Conservation (phyloP, 2,797 vertebrate genomes). For the Threskiornis aethiopicus region DNA sequence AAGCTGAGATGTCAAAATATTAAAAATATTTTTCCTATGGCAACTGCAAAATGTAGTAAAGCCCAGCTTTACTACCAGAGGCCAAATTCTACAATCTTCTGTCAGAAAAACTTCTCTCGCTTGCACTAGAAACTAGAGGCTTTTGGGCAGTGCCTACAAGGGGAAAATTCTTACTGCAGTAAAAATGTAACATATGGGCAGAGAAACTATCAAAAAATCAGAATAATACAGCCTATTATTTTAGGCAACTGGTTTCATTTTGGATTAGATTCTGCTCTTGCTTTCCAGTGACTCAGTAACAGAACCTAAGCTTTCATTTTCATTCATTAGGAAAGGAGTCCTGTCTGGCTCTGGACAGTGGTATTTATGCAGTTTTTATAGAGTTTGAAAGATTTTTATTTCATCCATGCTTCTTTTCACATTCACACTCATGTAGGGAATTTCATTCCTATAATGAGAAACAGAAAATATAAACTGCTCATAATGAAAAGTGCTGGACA, state of each 20-base stretch:
- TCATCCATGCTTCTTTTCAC: conserved; percentile 7
- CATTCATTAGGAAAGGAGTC: neutral
- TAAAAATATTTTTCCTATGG: neutral
- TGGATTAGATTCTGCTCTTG: neutral
- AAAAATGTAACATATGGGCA: neutral
- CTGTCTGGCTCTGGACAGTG: neutral
- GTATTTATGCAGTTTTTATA: neutral
- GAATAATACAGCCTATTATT: conserved; percentile 26
- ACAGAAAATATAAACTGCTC: neutral
- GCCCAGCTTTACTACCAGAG: neutral
- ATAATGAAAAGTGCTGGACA: neutral
- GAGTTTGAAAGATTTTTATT: conserved; percentile 1
- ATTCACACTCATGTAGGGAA: conserved; percentile 1
- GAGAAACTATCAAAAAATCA: neutral
- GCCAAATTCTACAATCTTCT: neutral
- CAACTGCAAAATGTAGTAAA: neutral
- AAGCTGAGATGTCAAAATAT: neutral
- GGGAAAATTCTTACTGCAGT: neutral
- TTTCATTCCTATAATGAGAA: neutral
- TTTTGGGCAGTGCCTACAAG: neutral
- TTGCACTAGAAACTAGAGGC: neutral
- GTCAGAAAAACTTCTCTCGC: neutral
- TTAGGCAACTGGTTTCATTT: neutral
- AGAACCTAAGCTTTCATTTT: conserved; percentile 7
- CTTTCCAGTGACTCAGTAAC: neutral